Percentiles rank a stretch among this genome's conserved stretches.
Conservation (phyloP, 2,888 invertebrate species). For the Pterostichus niger region DNA sequence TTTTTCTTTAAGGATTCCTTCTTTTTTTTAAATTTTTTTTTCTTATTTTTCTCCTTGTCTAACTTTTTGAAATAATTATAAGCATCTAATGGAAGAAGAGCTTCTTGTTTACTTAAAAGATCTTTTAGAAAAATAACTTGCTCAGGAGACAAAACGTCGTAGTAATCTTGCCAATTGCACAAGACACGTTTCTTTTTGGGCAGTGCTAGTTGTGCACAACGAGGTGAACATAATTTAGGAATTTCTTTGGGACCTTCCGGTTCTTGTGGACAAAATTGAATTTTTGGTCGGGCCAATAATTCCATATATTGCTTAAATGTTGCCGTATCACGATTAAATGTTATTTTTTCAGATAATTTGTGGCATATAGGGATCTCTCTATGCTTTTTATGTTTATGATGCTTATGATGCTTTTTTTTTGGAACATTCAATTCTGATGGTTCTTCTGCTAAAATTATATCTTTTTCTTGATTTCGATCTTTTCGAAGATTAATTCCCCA, state of each 20-base stretch:
- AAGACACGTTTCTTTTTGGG: slow-evolving; percentile 72
- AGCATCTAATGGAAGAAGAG: slow-evolving; percentile 73
- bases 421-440: neutral
- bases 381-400: slow-evolving; percentile 6
- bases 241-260: slow-evolving; percentile 47
- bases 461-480: slow-evolving; percentile 55
- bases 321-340: slow-evolving; percentile 40
- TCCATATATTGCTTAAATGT: slow-evolving; percentile 56
- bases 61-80: slow-evolving; percentile 72
- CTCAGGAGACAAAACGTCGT: slow-evolving; percentile 70
- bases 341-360: slow-evolving; percentile 19
- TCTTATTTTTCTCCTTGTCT: slow-evolving; percentile 67
- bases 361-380: slow-evolving; percentile 9
- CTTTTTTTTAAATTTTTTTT: slow-evolving; percentile 22
- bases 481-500: slow-evolving; percentile 45
- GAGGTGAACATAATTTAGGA: slow-evolving; percentile 71
- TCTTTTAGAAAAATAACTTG: slow-evolving; percentile 72
- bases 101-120: slow-evolving; percentile 72
- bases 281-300: slow-evolving; percentile 37
- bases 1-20: neutral
- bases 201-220: slow-evolving; percentile 72
- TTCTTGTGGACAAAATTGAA: slow-evolving; percentile 19
- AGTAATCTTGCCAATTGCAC: slow-evolving; percentile 72
- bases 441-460: slow-evolving; percentile 48
- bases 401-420: slow-evolving; percentile 34